Evolutionary conservation across 2,888 invertebrate genomes (phyloP), one percentile per base, ranked within the genome.

Genomic region (Gymnosoma rotundatum): DNA sequence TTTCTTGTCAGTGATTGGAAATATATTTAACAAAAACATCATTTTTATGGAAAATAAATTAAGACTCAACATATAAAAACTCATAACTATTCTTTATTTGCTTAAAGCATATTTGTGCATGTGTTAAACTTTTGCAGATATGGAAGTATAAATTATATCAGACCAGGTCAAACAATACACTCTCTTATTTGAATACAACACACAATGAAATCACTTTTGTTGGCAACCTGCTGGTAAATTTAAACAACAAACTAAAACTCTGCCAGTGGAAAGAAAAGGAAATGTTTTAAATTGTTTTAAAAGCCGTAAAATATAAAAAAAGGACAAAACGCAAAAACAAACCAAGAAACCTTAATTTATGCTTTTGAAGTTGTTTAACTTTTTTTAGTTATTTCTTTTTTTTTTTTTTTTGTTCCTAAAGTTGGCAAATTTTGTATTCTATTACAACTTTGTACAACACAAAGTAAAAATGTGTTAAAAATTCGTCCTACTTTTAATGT

Each of bases 241-340:
- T 10, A 60, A 38, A 60, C 10, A 60, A 18, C 18, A 18, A 38
- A 61, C 38, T 14, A 21, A 61, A 58, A 32, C 58, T 16, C 32
- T 58, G 7, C 12, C 32, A 60, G 14, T 7, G 2, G n/a, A 1
- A 32, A 32, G 18, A 36, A 12, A 18, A 60, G 38, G 20, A 61
- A 61, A 61, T 61, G 42, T 20, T 14, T 36, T 14, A 61, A 61
- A 61, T 66, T 66, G 36, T 66, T 52, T 52, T 66, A 12, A 20
- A 66, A 66, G 18, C n/a, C 32, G 12, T 20, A 52, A 36, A 21
- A 67, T 12, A 20, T 10, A n/a, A 67, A 52, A 52, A 32, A 32
- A 32, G 32, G 32, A 5, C 7, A 21, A 50, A 50, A 10, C 0
- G 6, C 10, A 38, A 18, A 38, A 60, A 38, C 20, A 18, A 18